Conservation (phyloP, 2,888 invertebrate species). For the Stictocephala bisonia region DNA sequence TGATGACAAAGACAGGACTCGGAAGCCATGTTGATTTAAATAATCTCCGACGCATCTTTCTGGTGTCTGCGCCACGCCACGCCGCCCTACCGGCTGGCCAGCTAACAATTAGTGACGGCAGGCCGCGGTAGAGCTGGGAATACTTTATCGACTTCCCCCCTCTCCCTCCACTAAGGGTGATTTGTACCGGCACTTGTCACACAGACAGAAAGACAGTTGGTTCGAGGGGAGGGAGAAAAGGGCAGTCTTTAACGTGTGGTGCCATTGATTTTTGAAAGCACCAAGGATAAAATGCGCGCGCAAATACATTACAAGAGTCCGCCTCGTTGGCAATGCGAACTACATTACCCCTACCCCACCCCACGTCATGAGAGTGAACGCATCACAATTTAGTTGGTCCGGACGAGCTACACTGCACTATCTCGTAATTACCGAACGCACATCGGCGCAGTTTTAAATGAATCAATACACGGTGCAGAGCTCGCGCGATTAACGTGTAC, state of each 20-base stretch:
- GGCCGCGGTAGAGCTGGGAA: not conserved
- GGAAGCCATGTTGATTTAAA: constrained; percentile 10
- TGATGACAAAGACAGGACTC: too few relatives aligned
- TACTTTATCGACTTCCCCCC: constrained; percentile 12
- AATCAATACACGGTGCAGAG: constrained; percentile 9
- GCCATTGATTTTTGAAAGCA: constrained; percentile 62
- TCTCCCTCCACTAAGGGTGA: not conserved
- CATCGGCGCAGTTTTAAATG: not conserved
- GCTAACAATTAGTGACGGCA: constrained; percentile 23
- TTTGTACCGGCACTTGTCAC: constrained; percentile 47
- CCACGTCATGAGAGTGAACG: not conserved
- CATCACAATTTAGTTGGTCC: not conserved
- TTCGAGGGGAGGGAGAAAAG: constrained; percentile 37
- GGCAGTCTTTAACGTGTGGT: constrained; percentile 44
- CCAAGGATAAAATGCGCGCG: constrained; percentile 55
- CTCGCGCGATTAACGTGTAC: too few relatives aligned
- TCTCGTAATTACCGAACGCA: constrained; percentile 21
- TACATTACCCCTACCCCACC: constrained; percentile 2
- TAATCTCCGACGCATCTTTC: too few relatives aligned
- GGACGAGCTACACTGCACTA: not conserved
- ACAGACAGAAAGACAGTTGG: constrained; percentile 17
- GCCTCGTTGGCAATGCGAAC: too few relatives aligned
- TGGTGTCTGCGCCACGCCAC: too few relatives aligned
- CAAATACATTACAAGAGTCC: constrained; percentile 54
- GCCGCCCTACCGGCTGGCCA: too few relatives aligned